Conservation (phyloP, 2,888 invertebrate species). For the Monoplex corrugatus region DNA sequence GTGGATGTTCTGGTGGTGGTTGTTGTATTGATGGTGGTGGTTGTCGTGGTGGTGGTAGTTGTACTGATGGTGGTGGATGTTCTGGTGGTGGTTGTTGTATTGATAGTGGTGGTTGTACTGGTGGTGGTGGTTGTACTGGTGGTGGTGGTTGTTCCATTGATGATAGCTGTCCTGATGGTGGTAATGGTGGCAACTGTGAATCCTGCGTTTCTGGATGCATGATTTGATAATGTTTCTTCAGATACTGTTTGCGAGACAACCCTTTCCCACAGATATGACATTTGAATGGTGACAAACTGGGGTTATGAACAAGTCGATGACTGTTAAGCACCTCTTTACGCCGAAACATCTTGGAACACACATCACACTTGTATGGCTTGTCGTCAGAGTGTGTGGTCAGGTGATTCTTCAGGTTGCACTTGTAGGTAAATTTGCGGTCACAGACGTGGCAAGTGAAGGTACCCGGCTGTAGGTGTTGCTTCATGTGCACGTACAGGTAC, state of each 20-base stretch:
- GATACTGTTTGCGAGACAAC: conserved; percentile 30
- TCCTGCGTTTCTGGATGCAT: conserved; percentile 36
- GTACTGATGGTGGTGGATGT: too few species aligned
- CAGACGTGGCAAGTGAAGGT: conserved; percentile 30
- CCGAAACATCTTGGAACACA: conserved; percentile 24
- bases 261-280: conserved; percentile 42
- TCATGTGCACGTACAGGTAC: conserved; percentile 46
- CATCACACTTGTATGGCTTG: conserved; percentile 38
- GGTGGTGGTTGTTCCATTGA: too few species aligned
- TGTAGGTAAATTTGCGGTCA: conserved; percentile 42
- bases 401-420: conserved; percentile 44
- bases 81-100: too few species aligned
- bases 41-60: too few species aligned
- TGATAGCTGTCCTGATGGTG: not conserved
- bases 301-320: conserved; percentile 29
- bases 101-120: too few species aligned
- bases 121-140: too few species aligned
- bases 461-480: conserved; percentile 35
- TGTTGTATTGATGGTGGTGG: too few species aligned
- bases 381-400: conserved; percentile 37
- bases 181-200: not conserved
- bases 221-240: conserved; percentile 41
- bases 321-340: conserved; percentile 20
- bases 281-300: conserved; percentile 30
- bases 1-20: too few species aligned